phyloP scores from a whole-genome alignment of 2,888 invertebrate species.

The Onchidella celtica region DNA sequence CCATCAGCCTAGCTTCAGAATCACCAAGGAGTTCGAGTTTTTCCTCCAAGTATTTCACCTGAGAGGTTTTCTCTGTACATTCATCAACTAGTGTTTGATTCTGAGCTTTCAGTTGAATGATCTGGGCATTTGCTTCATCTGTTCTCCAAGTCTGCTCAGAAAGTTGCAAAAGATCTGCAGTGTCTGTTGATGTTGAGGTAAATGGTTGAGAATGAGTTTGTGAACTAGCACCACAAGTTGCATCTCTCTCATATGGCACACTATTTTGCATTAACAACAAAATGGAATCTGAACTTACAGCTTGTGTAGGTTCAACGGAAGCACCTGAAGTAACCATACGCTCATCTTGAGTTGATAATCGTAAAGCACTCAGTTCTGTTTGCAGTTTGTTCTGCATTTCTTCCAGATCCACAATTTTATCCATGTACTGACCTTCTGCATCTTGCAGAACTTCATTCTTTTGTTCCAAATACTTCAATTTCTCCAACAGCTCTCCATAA shows the following conservation, averaged over 20 bases:
- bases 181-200: constrained; percentile 12
- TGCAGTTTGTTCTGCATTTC: constrained; percentile 55
- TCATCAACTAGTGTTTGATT: background rate
- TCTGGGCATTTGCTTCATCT: background rate
- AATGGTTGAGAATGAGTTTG: background rate
- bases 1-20: constrained; percentile 74
- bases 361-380: constrained; percentile 45
- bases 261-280: background rate
- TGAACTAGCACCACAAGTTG: background rate
- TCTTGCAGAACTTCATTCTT: constrained; percentile 60
- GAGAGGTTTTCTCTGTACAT: constrained; percentile 43
- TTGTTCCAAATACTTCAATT: constrained; percentile 50
- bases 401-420: constrained; percentile 64
- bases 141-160: constrained; percentile 24
- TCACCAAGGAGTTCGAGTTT: constrained; percentile 71
- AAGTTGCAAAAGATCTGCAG: constrained; percentile 4
- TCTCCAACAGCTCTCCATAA: constrained; percentile 49
- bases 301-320: background rate
- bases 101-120: constrained; percentile 17
- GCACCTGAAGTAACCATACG: background rate
- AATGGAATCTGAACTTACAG: constrained; percentile 6
- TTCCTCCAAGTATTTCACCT: constrained; percentile 64
- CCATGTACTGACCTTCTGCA: constrained; percentile 64
- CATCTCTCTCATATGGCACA: background rate
- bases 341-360: background rate